A percentile compares a stretch with the other conserved stretches of the same genome.
phyloP scores from a whole-genome alignment of 2,888 invertebrate species.

The Caenorhabditis sp. region DNA sequence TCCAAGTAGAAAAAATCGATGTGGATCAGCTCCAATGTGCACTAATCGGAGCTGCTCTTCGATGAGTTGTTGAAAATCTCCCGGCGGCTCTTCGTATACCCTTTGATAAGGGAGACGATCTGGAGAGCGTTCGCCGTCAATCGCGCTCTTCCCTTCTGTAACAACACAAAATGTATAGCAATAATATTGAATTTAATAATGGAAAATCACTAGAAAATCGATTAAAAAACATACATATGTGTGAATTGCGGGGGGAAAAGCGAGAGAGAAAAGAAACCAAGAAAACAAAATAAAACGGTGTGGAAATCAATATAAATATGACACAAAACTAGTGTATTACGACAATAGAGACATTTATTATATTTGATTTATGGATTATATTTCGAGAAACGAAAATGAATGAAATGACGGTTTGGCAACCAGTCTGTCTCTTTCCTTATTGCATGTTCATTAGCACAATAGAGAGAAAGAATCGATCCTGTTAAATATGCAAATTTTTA shows the following conservation, averaged over 20 bases:
- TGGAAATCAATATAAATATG: neutral
- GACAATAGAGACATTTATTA: neutral
- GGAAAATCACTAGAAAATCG: neutral
- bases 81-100: constrained; percentile 1
- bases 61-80: neutral
- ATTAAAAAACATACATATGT: neutral
- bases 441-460: too few relatives aligned
- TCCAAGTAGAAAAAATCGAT: neutral
- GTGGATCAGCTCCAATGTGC: neutral
- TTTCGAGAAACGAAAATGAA: neutral
- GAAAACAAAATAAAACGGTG: neutral
- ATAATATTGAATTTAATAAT: neutral
- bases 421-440: too few relatives aligned
- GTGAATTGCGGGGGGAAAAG: neutral
- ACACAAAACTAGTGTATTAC: neutral
- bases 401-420: neutral
- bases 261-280: neutral
- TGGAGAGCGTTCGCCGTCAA: constrained; percentile 7
- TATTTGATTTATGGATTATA: constrained; percentile 1
- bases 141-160: constrained; percentile 8
- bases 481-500: neutral
- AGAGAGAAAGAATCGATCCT: neutral
- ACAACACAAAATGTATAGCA: neutral
- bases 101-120: constrained; percentile 12
- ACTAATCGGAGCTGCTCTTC: neutral